Conservation (phyloP, 2,113 vertebrate genomes). For the Forbesichthys agassizii region DNA sequence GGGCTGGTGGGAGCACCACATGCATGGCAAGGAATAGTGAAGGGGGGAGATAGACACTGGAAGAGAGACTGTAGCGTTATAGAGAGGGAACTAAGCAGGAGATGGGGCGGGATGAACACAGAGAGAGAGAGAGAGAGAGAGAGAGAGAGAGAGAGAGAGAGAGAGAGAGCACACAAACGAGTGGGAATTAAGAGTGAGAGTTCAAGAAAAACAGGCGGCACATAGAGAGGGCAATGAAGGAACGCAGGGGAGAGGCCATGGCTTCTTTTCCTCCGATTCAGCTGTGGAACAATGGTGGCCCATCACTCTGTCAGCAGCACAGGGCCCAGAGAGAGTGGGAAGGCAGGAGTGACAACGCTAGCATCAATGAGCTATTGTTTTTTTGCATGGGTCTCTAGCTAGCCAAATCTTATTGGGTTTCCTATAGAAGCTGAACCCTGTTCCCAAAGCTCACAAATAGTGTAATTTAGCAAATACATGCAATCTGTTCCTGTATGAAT, state of each 20-base stretch:
- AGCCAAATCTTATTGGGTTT: constrained; percentile 52
- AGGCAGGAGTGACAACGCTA: constrained; percentile 56
- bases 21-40: constrained; percentile 40
- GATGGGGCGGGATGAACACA: constrained; percentile 20
- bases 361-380: constrained; percentile 74
- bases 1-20: constrained; percentile 62
- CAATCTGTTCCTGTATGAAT: constrained; percentile 17
- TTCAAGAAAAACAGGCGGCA: constrained; percentile 5
- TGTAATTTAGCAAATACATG: constrained; percentile 31
- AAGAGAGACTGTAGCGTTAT: not conserved
- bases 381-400: constrained; percentile 38
- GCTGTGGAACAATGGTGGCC: constrained; percentile 75
- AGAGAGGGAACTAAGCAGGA: constrained; percentile 14
- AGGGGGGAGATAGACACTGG: not conserved
- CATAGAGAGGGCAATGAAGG: constrained; percentile 38
- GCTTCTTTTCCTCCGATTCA: constrained; percentile 77
- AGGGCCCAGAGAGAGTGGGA: constrained; percentile 69
- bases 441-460: constrained; percentile 39
- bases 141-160: constrained; percentile 28
- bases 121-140: constrained; percentile 20
- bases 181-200: constrained; percentile 28
- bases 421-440: constrained; percentile 52
- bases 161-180: constrained; percentile 17
- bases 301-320: constrained; percentile 76
- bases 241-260: constrained; percentile 54